Evolutionary conservation across 2,113 vertebrate genomes (phyloP).

Genomic region (Engystomops pustulosus): DNA sequence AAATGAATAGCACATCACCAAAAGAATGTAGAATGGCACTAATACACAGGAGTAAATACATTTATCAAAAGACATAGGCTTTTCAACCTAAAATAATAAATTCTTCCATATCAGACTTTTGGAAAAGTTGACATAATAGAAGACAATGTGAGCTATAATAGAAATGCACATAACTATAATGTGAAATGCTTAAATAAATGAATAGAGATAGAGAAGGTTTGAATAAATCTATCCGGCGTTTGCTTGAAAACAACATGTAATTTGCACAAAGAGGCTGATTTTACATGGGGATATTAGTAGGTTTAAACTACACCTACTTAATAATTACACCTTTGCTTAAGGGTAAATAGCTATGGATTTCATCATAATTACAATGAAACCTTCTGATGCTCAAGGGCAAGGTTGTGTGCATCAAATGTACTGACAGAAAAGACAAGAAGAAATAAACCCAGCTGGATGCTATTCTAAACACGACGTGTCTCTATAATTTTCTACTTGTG

Average conservation of each 20-base stretch:
- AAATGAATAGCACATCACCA: not conserved
- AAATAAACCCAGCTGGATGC: slow-evolving; percentile 44
- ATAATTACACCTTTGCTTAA: slow-evolving; percentile 53
- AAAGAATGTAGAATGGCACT: not conserved
- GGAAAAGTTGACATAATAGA: not conserved
- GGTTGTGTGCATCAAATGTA: slow-evolving; percentile 51
- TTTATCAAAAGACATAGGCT: not conserved
- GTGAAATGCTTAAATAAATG: not conserved
- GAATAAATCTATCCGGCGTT: not conserved
- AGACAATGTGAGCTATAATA: not conserved
- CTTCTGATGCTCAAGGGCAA: slow-evolving; percentile 43
- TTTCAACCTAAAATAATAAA: slow-evolving; percentile 6
- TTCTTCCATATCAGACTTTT: not conserved
- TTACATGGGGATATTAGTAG: slow-evolving; percentile 43
- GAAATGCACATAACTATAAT: not conserved
- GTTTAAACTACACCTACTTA: slow-evolving; percentile 50
- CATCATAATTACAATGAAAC: slow-evolving; percentile 54
- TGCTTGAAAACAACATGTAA: not conserved
- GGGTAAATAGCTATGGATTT: slow-evolving; percentile 53
- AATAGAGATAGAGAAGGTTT: not conserved
- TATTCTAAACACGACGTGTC: slow-evolving; percentile 45
- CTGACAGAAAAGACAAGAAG: slow-evolving; percentile 38
- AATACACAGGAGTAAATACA: not conserved
- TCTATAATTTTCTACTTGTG: slow-evolving; percentile 59
- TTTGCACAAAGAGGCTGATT: slow-evolving; percentile 26